Evolutionary conservation across 2,797 vertebrate genomes (phyloP).

Genomic region (Arctocebus calabarensis): DNA sequence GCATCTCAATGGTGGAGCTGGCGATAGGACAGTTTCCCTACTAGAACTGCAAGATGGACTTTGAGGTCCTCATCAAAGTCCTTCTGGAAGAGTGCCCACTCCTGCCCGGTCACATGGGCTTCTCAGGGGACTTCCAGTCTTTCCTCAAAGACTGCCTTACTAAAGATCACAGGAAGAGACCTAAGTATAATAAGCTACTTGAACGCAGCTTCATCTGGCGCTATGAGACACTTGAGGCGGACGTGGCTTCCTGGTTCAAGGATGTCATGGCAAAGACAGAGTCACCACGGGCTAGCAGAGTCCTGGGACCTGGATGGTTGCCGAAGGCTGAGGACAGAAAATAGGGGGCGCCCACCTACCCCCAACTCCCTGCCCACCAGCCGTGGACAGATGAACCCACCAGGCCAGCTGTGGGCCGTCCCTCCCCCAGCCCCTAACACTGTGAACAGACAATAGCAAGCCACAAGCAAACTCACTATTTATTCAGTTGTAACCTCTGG

Average conservation of each 20-base stretch:
- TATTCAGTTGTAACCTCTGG: constrained; percentile 79
- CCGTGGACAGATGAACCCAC: constrained; percentile 61
- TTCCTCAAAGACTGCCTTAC: constrained; percentile 99
- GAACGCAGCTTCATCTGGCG: constrained; percentile 95
- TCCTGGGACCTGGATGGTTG: constrained; percentile 85
- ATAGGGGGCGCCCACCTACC: constrained; percentile 50
- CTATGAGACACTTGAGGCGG: constrained; percentile 95
- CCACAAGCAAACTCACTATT: constrained; percentile 75
- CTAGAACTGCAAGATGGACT: constrained; percentile 98
- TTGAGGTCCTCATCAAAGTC: constrained; percentile 98
- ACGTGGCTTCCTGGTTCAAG: constrained; percentile 98
- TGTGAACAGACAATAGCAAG: constrained; percentile 81
- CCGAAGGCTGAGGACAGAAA: constrained; percentile 75
- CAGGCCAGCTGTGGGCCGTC: constrained; percentile 19
- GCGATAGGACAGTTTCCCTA: constrained; percentile 97
- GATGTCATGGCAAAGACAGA: constrained; percentile 97
- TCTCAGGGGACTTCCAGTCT: constrained; percentile 97
- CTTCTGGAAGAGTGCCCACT: constrained; percentile 97
- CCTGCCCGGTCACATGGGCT: constrained; percentile 95
- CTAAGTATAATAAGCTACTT: constrained; percentile 98
- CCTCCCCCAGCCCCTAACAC: constrained; percentile 68
- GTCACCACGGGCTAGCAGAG: constrained; percentile 95
- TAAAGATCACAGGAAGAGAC: constrained; percentile 99
- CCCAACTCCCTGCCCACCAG: constrained; percentile 58
- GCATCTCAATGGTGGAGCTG: constrained; percentile 97